These are phyloP conservation scores for Parasteatoda lunata DNA, from an alignment of 2,888 invertebrate genomes.

Conservation along the genomic window DNA sequence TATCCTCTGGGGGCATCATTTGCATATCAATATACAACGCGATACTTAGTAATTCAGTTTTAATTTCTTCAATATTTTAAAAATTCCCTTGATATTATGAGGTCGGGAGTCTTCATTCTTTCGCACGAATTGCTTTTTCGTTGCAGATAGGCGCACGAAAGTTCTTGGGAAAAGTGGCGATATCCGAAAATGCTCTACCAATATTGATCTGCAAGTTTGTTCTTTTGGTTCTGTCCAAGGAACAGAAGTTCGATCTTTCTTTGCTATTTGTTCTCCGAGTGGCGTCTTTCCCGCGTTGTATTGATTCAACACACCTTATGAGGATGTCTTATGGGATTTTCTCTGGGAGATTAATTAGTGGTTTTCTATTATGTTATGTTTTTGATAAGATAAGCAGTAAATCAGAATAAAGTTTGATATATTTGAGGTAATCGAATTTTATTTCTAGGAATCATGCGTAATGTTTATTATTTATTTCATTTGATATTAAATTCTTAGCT, in stretches of 20 bases:
- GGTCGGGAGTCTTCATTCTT: constrained; percentile 9
- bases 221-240: constrained; percentile 34
- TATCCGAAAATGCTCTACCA: constrained; percentile 26
- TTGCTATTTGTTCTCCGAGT: too few relatives aligned
- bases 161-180: not conserved
- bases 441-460: too few relatives aligned
- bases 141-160: not conserved
- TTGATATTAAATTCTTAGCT: too few relatives aligned
- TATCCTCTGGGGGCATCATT: constrained; percentile 31
- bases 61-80: constrained; percentile 60
- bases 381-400: too few relatives aligned
- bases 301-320: too few relatives aligned
- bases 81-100: constrained; percentile 17
- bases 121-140: not conserved
- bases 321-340: too few relatives aligned
- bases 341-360: too few relatives aligned
- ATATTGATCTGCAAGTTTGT: constrained; percentile 55
- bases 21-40: constrained; percentile 54
- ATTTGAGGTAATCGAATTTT: too few relatives aligned
- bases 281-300: too few relatives aligned
- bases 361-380: too few relatives aligned
- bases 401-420: too few relatives aligned
- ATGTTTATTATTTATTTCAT: too few relatives aligned
- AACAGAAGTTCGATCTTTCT: not conserved
- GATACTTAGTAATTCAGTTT: constrained; percentile 42